A percentile compares a stretch with the other conserved stretches of the same genome.
Conservation (phyloP, 2,888 invertebrate genomes). For the Tenthredo amoena region DNA sequence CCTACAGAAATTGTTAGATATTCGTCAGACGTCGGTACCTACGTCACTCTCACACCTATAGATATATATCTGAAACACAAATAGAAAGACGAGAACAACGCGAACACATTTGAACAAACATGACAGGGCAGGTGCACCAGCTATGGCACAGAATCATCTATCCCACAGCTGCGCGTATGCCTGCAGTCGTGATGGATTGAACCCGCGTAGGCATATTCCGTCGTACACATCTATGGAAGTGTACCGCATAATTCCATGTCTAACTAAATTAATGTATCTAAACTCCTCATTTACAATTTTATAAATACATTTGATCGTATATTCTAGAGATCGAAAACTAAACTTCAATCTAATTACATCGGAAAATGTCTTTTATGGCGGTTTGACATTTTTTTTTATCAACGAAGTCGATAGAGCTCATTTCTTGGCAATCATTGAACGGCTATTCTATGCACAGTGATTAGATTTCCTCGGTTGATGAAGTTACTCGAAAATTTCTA, state of each 20-base stretch:
- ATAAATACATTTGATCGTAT: background rate
- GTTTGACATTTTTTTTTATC: background rate
- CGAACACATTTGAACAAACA: slow-evolving; percentile 37
- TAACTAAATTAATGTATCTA: background rate
- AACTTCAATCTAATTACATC: background rate
- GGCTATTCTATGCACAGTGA: too few relatives aligned
- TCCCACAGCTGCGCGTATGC: slow-evolving; percentile 27
- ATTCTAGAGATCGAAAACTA: background rate
- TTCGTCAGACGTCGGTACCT: background rate
- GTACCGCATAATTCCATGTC: background rate
- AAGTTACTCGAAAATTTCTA: too few relatives aligned
- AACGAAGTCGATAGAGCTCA: background rate
- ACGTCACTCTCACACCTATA: background rate
- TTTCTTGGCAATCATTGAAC: background rate
- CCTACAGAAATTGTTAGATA: background rate
- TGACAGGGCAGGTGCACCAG: slow-evolving; percentile 41
- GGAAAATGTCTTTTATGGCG: background rate
- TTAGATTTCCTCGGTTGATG: too few relatives aligned
- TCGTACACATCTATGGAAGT: background rate
- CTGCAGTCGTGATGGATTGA: slow-evolving; percentile 30
- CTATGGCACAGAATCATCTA: slow-evolving; percentile 46
- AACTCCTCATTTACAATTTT: background rate
- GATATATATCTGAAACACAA: background rate
- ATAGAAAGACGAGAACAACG: slow-evolving; percentile 1
- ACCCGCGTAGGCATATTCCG: background rate